Conservation (phyloP, 2,797 vertebrate species). For the Pseudomugil gertrudae region DNA sequence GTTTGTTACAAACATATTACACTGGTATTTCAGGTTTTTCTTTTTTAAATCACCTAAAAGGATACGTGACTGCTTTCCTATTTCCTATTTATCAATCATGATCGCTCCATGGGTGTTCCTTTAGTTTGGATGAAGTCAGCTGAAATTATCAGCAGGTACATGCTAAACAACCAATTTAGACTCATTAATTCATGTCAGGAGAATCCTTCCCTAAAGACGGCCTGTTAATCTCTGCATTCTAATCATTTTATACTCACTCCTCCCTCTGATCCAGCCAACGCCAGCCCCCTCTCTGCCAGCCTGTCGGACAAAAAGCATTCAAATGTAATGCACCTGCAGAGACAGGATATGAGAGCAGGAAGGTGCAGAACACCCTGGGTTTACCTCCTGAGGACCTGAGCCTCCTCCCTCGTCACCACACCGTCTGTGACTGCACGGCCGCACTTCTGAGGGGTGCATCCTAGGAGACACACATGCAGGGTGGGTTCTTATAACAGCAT, state of each 20-base stretch:
- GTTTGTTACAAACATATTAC: background rate
- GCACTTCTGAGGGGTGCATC: slow-evolving; percentile 92
- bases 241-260: slow-evolving; percentile 83
- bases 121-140: background rate
- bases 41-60: background rate
- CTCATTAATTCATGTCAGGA: background rate
- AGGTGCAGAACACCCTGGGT: background rate
- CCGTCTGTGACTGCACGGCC: slow-evolving; percentile 88
- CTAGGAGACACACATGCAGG: slow-evolving; percentile 64
- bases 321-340: background rate
- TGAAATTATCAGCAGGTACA: background rate
- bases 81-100: background rate
- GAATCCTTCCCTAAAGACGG: background rate
- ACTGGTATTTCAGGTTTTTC: background rate
- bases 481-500: background rate
- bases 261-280: slow-evolving; percentile 94
- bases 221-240: background rate
- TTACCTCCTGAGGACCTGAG: slow-evolving; percentile 86
- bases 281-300: slow-evolving; percentile 92
- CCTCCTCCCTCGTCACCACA: slow-evolving; percentile 88
- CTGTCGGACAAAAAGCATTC: slow-evolving; percentile 72
- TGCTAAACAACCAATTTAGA: background rate
- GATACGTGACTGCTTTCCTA: background rate
- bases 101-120: background rate
- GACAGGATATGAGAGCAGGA: background rate